Evolutionary conservation across 2,797 vertebrate species (phyloP).

Genomic region (Falco naumanni): DNA sequence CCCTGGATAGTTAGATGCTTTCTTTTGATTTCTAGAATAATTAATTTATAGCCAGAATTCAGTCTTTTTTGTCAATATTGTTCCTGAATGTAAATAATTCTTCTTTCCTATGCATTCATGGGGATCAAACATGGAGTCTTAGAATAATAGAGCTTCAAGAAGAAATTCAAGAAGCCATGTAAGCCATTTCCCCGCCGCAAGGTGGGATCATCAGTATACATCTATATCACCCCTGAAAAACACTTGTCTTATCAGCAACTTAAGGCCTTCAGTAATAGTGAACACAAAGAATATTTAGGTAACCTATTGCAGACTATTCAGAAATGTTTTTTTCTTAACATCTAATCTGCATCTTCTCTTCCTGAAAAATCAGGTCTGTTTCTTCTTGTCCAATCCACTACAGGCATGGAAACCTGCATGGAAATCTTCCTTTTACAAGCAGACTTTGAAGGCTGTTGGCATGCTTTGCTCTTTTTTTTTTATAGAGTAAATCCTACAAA

Average conservation of each 20-base stretch:
- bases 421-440: background rate
- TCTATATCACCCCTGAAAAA: background rate
- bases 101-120: background rate
- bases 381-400: background rate
- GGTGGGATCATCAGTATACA: background rate
- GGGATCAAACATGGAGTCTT: background rate
- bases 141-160: background rate
- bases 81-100: background rate
- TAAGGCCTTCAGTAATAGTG: background rate
- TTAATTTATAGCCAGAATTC: background rate
- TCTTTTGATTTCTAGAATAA: background rate
- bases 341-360: background rate
- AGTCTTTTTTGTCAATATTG: background rate
- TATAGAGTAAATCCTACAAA: background rate
- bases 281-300: background rate
- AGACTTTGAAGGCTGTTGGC: background rate
- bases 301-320: background rate
- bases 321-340: background rate
- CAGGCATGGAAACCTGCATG: background rate
- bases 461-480: background rate
- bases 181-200: background rate
- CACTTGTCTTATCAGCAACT: background rate
- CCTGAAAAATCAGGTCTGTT: background rate
- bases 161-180: background rate
- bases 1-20: background rate